Conservation (phyloP, 2,888 invertebrate species). For the Eremobia ochroleuca region DNA sequence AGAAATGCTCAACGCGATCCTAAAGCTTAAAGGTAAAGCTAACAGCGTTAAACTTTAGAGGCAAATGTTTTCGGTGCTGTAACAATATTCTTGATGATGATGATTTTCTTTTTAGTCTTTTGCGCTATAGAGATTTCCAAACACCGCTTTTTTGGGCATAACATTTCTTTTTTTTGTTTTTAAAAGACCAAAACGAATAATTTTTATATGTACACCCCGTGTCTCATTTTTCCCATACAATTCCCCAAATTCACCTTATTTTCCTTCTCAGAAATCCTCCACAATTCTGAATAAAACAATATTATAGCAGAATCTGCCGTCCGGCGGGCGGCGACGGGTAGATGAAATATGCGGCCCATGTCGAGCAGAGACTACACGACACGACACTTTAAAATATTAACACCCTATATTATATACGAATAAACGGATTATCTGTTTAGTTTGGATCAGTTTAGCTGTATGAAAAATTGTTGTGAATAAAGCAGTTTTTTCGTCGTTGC, state of each 20-base stretch:
- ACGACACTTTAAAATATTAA: constrained; percentile 89
- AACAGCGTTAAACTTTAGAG: not conserved
- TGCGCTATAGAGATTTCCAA: too few relatives aligned
- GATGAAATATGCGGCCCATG: constrained; percentile 86
- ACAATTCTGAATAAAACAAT: constrained; percentile 22
- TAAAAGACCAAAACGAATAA: not conserved
- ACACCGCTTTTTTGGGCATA: too few relatives aligned
- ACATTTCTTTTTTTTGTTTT: too few relatives aligned
- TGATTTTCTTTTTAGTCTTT: too few relatives aligned
- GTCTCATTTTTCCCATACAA: too few relatives aligned
- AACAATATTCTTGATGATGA: too few relatives aligned
- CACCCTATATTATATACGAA: constrained; percentile 68
- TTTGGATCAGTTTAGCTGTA: constrained; percentile 43
- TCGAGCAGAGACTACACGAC: constrained; percentile 86
- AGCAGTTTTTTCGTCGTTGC: not conserved
- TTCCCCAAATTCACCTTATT: not conserved
- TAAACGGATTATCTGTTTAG: constrained; percentile 65
- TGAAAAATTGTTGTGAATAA: constrained; percentile 26
- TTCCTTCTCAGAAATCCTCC: constrained; percentile 3
- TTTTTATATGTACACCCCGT: too few relatives aligned
- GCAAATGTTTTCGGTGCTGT: too few relatives aligned
- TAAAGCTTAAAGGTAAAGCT: not conserved
- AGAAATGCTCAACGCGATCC: too few relatives aligned
- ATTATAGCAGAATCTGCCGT: constrained; percentile 77
- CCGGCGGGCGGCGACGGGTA: constrained; percentile 79